Evolutionary conservation across 1,140 invertebrate species (phyloP), one percentile per base, ranked within the genome.

Genomic region (Cydia strobilella): DNA sequence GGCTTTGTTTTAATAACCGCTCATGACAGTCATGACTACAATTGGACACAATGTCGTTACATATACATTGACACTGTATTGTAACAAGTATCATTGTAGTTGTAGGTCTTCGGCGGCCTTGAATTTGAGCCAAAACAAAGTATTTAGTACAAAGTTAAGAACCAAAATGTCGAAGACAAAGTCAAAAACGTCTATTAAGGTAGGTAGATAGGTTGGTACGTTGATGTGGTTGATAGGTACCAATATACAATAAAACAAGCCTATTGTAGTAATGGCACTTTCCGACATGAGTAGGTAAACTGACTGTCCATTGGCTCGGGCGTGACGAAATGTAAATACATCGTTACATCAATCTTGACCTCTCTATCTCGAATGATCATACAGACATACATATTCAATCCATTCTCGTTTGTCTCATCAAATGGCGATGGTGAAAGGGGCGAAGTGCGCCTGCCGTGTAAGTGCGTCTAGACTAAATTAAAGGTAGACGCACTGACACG

Each of bases 321-420:
- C 65, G 65, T 69, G 65, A 69, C 65, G 65, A 69, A 69, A 69
- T 69, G 65, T 69, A 69, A 69, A 69, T 42, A 69, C 65, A 69
- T 69, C 15, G 31, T 69, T 69, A 69, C 65, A 69, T 69, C 65
- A 69, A 69, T 69, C 65, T 69, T 69, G 65, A 69, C 65, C 65
- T 69, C 65, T 20, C 31, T 69, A 69, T 69, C 65, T 69, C 65
- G 65, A 69, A 69, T 20, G 31, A 69, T 69, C 65, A 69, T 69
- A 42, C 65, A 69, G 18, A 35, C 65, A 69, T 69, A 42, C 65
- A 69, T 35, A 35, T 69, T 69, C 65, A 31, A 18, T 18, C n/a
- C 15, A 35, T 39, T 39, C 65, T n/a, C 63, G 65, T 18, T 35
- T 35, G 54, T 20, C 54, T 59, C 54, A n/a, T n/a, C n/a, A n/a